Base-by-base conservation (phyloP, 2,888 invertebrate species). In the Drosophila nigricruria region DNA sequence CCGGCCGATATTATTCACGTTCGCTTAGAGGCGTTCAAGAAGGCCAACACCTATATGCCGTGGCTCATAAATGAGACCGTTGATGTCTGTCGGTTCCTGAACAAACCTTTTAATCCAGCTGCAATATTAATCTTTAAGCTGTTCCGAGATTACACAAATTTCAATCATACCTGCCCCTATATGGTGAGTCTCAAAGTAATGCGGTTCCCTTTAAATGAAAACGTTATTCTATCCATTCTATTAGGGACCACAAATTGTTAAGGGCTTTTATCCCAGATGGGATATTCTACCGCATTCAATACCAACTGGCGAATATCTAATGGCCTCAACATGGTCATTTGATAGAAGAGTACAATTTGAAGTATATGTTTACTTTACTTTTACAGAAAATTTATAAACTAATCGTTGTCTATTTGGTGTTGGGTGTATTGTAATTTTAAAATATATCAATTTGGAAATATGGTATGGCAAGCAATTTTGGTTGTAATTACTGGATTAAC, bases 41-140 rank as follows among this genome's bases (percentile, higher is more conserved):
- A 70, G 23, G 77, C 52, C 0, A 86, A 54, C n/a, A 72, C 69
- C 3, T 83, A 72, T 16, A 69, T 72, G 32, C 77, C 75, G 0
- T 83, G 76, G 67, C n/a, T 82, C 0, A 10, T 61, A 2, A 56
- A 70, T 2, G 2, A 3, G 0, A 10, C 42, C 3, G 1, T 84
- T 12, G 72, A 84, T 30, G 14, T 14, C 9, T 54, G 54, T 4
- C 54, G 30, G 2, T 54, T 40, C 27, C 0, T 54, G 4, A 30
- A 16, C 1, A 40, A 16, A 5, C 40, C 23, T 0, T 54, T 27
- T 14, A 54, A 54, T 40, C 0, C 3, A 14, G 34, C 14, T 18
- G 18, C 3, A 4, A 38, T 38, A 5, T 0, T 14, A 0, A 9
- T 20, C 2, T 30, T 40, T 5, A 42, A 54, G 14, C 20, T 54